Percentiles rank a stretch among this genome's conserved stretches.
phyloP scores from a whole-genome alignment of 2,113 vertebrate species.

The Tenebrosternarchus preto region DNA sequence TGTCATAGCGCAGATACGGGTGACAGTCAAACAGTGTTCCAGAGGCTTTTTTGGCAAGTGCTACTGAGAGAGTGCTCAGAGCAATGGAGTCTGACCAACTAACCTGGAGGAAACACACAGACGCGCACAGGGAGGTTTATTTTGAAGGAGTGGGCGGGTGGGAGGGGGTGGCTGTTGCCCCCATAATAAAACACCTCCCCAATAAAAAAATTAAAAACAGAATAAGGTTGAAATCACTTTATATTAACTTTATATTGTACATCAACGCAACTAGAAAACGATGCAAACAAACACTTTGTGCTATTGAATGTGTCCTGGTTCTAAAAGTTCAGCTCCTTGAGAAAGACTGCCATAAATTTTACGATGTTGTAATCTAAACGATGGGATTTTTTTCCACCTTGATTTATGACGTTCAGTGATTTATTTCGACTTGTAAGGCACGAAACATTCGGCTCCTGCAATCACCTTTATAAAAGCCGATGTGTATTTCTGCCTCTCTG shows the following conservation, averaged over 20 bases:
- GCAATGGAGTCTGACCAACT: conserved; percentile 24
- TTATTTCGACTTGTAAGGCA: conserved; percentile 19
- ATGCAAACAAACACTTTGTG: conserved; percentile 1
- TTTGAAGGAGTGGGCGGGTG: too few relatives aligned
- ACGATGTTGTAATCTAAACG: conserved; percentile 7
- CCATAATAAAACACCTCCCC: too few relatives aligned
- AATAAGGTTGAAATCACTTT: too few relatives aligned
- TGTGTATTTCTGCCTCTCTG: conserved; percentile 1
- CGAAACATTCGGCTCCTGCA: conserved; percentile 21
- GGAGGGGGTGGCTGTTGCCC: too few relatives aligned
- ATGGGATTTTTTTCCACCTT: conserved; percentile 1
- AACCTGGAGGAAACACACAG: conserved; percentile 16
- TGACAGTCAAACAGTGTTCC: conserved; percentile 30
- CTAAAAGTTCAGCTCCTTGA: conserved; percentile 15
- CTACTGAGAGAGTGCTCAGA: conserved; percentile 27
- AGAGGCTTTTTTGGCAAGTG: conserved; percentile 39
- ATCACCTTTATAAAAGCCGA: conserved; percentile 22
- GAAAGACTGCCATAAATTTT: conserved; percentile 12
- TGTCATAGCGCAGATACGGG: conserved; percentile 32
- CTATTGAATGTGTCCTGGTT: neutral
- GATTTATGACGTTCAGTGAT: conserved; percentile 30
- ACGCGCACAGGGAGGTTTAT: too few relatives aligned
- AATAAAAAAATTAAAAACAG: too few relatives aligned
- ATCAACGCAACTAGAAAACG: neutral
- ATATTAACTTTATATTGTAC: neutral